These are phyloP conservation scores for Xanthorhoe spadicearia DNA, from an alignment of 2,888 invertebrate species.

Conservation along the genomic window DNA sequence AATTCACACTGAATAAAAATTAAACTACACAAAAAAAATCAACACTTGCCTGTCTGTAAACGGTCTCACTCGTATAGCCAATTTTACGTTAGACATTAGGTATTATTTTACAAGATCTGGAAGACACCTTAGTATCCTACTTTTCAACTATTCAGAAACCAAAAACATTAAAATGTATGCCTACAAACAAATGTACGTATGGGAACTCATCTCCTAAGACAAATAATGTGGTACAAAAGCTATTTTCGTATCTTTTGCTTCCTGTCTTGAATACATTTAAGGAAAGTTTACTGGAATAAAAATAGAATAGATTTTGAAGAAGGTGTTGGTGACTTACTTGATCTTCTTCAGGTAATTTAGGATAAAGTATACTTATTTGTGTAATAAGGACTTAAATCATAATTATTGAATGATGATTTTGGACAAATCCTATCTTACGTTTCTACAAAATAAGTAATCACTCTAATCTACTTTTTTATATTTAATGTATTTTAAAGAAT, in stretches of 20 bases:
- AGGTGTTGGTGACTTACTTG: no score
- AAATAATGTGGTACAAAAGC: slow-evolving; percentile 50
- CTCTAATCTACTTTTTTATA: no score
- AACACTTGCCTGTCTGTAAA: slow-evolving; percentile 85
- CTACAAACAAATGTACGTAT: slow-evolving; percentile 28
- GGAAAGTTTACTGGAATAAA: slow-evolving; percentile 29
- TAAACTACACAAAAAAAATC: background rate
- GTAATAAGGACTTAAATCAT: no score
- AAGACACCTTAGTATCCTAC: background rate
- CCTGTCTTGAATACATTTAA: slow-evolving; percentile 41
- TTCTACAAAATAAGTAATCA: no score
- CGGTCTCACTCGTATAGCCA: slow-evolving; percentile 87
- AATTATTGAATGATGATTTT: no score
- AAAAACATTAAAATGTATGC: background rate
- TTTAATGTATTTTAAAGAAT: no score
- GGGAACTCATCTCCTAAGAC: slow-evolving; percentile 35
- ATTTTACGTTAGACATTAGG: slow-evolving; percentile 87
- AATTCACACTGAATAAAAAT: no score
- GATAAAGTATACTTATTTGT: no score
- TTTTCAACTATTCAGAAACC: background rate
- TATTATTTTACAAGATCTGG: slow-evolving; percentile 18
- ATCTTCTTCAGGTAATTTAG: no score
- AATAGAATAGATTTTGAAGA: slow-evolving; percentile 34
- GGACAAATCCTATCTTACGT: no score
- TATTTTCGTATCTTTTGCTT: slow-evolving; percentile 54